A percentile compares a stretch with the other conserved stretches of the same genome.
These are phyloP conservation scores for Xenopus borealis DNA, from an alignment of 2,113 vertebrate species.

Conservation along the genomic window DNA sequence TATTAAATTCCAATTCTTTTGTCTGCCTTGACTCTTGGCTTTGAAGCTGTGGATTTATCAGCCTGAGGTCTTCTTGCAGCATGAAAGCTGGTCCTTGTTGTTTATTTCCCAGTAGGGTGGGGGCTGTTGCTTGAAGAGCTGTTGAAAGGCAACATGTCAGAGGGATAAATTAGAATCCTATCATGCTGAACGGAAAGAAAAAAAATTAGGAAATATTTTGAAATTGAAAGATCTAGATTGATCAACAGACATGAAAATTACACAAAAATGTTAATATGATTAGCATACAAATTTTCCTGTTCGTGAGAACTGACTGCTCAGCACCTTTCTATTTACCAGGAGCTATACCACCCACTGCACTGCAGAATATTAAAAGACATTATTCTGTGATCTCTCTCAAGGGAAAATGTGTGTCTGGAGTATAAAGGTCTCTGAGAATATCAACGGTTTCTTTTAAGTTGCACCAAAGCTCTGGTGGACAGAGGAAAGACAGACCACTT, in stretches of 20 bases:
- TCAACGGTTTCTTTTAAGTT: too few species aligned
- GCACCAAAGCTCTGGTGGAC: too few species aligned
- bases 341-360: too few species aligned
- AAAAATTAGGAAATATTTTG: conserved; percentile 24
- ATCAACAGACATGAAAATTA: not conserved
- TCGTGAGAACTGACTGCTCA: too few species aligned
- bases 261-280: too few species aligned
- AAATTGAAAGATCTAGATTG: conserved; percentile 17
- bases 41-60: conserved; percentile 32
- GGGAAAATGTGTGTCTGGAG: too few species aligned
- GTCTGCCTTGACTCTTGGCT: conserved; percentile 28
- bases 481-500: too few species aligned
- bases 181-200: conserved; percentile 37
- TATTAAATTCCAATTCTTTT: conserved; percentile 39
- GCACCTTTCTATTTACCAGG: too few species aligned
- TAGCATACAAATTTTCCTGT: too few species aligned
- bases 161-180: conserved; percentile 44
- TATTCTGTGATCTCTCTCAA: too few species aligned
- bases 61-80: conserved; percentile 35
- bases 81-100: conserved; percentile 33
- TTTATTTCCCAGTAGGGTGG: conserved; percentile 29
- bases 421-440: too few species aligned
- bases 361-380: too few species aligned
- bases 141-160: conserved; percentile 44
- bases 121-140: conserved; percentile 40